Base-by-base conservation (phyloP, 1,140 invertebrate genomes). In the Helicorthomorpha holstii region DNA sequence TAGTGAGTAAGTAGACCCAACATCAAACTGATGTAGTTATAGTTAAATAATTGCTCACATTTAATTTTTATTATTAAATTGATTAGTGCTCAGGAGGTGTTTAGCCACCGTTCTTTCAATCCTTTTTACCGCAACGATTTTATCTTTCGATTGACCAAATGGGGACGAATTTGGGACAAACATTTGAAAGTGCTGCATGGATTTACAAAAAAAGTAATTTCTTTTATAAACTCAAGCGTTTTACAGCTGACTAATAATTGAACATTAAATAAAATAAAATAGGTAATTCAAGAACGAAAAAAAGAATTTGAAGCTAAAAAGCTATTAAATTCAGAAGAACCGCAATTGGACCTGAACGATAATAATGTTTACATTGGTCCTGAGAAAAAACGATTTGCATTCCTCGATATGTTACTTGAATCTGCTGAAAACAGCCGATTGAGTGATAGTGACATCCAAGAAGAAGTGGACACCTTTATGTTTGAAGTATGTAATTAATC, bases 341-440 rank as follows among this genome's bases (percentile, higher is more conserved):
- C 7, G 7, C 16, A 7, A 34, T 7, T 34, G 29, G 29, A 34
- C 16, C 29, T 7, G 16, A 34, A 16, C 16, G 29, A 34, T 7
- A 16, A 34, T 7, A 16, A 34, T 7, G 29, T 34, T 7, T 34
- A n/a, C n/a, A n/a, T 34, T 34, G 29, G 29, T 7, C 29, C 16
- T 34, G 16, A 85, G 65, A 90, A 89, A 73, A 88, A 89, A 62
- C 78, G 87, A 58, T 73, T 91, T 53, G 92, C 93, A 27, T 96
- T 97, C 73, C 75, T 97, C 51, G 93, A 97, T 67, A 73, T 94
- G 46, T 69, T 97, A 59, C 75, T 97, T 22, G 83, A 90, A 66
- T 79, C 44, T 43, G 49, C 25, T 7, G 58, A 63, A 34, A 61
- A 58, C 2, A 27, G 50, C 4, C 57, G 56, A 1, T 48, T 64